A percentile compares a stretch with the other conserved stretches of the same genome.
These are phyloP conservation scores for Spisula subtruncata DNA, from an alignment of 2,888 invertebrate species.

Conservation along the genomic window DNA sequence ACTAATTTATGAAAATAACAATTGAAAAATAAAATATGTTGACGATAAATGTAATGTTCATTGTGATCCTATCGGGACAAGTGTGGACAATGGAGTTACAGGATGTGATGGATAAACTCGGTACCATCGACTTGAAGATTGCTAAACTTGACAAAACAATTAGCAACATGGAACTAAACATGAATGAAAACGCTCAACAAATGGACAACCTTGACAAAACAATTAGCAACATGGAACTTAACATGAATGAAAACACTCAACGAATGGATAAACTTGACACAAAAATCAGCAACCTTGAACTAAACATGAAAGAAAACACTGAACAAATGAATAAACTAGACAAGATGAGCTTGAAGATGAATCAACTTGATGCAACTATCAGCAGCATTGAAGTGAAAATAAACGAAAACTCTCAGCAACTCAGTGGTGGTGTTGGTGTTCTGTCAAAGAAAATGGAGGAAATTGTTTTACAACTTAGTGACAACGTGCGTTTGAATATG, in stretches of 20 bases:
- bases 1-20: background rate
- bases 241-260: background rate
- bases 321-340: background rate
- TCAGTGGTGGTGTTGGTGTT: background rate
- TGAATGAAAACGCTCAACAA: background rate
- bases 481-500: too few species aligned
- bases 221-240: background rate
- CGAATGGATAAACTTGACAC: background rate
- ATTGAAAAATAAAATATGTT: background rate
- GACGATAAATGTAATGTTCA: background rate
- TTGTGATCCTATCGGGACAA: background rate
- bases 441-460: background rate
- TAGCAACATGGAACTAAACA: background rate
- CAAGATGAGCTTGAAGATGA: too few species aligned
- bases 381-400: background rate
- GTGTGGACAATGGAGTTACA: background rate
- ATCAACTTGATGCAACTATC: background rate
- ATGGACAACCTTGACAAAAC: background rate
- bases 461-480: background rate
- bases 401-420: background rate
- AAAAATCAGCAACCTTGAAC: background rate
- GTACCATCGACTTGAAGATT: background rate
- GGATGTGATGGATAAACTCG: background rate
- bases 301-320: background rate
- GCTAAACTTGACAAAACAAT: background rate